A percentile compares a stretch with the other conserved stretches of the same genome.
These are phyloP conservation scores for Alloscopus bannaensis DNA, from an alignment of 2,888 invertebrate genomes.

Conservation along the genomic window DNA sequence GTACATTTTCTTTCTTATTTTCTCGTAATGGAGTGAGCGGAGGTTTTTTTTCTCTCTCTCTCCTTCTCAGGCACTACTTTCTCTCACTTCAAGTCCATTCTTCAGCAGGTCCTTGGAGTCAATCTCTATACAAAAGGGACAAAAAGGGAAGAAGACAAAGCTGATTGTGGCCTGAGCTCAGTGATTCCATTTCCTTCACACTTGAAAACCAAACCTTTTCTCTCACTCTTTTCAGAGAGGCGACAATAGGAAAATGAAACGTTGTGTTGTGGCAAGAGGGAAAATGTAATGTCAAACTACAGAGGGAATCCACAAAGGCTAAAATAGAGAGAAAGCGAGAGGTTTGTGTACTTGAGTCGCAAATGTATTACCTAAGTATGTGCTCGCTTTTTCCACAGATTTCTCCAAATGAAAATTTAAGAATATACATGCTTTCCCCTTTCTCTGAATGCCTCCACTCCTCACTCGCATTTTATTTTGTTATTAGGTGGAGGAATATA, in stretches of 20 bases:
- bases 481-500: background rate
- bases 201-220: constrained; percentile 33
- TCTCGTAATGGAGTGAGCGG: constrained; percentile 7
- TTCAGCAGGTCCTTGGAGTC: constrained; percentile 15
- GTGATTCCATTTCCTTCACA: constrained; percentile 36
- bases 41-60: no score
- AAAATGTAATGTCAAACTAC: constrained; percentile 39
- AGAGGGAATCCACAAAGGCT: no score
- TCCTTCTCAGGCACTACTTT: constrained; percentile 22
- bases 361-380: background rate
- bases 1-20: no score
- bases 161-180: constrained; percentile 24
- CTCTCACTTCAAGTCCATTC: constrained; percentile 16
- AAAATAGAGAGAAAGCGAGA: no score
- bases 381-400: no score
- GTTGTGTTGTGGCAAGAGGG: constrained; percentile 21
- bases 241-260: constrained; percentile 38
- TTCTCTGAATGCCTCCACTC: background rate
- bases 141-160: constrained; percentile 35
- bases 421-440: background rate
- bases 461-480: constrained; percentile 3
- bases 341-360: background rate
- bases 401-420: background rate
- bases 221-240: constrained; percentile 2
- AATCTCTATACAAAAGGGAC: constrained; percentile 22